Evolutionary conservation across 2,113 vertebrate species (phyloP).

Genomic region (Phaethornis superciliosus): DNA sequence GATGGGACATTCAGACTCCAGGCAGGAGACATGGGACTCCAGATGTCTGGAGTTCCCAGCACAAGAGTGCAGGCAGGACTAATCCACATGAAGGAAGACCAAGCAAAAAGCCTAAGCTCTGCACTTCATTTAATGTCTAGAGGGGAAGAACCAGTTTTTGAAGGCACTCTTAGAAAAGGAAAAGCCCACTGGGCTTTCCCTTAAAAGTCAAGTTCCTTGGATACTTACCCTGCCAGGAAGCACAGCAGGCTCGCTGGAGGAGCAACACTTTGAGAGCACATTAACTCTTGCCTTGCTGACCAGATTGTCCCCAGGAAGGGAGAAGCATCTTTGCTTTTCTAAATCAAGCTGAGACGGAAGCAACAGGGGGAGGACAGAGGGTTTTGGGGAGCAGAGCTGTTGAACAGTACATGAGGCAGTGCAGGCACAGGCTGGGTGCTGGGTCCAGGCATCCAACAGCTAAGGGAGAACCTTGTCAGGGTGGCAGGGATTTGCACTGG

Average conservation of each 20-base stretch:
- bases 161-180: not conserved
- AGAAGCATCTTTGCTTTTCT: not conserved
- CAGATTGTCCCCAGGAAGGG: not conserved
- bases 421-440: not conserved
- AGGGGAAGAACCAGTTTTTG: not conserved
- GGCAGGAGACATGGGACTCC: no score
- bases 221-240: accelerated
- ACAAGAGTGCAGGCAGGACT: not conserved
- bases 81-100: accelerated
- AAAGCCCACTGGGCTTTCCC: not conserved
- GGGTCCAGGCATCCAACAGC: not conserved
- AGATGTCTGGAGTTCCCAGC: no score
- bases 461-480: not conserved
- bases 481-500: not conserved
- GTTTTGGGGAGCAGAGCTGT: not conserved
- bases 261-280: not conserved
- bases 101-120: not conserved
- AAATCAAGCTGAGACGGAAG: not conserved
- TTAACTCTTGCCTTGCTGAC: not conserved
- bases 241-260: not conserved
- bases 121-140: not conserved
- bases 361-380: accelerated
- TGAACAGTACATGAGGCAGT: not conserved
- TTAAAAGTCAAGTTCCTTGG: not conserved
- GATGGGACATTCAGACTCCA: not conserved